Evolutionary conservation across 2,113 vertebrate species (phyloP).

Genomic region (Hemichromis elongatus): DNA sequence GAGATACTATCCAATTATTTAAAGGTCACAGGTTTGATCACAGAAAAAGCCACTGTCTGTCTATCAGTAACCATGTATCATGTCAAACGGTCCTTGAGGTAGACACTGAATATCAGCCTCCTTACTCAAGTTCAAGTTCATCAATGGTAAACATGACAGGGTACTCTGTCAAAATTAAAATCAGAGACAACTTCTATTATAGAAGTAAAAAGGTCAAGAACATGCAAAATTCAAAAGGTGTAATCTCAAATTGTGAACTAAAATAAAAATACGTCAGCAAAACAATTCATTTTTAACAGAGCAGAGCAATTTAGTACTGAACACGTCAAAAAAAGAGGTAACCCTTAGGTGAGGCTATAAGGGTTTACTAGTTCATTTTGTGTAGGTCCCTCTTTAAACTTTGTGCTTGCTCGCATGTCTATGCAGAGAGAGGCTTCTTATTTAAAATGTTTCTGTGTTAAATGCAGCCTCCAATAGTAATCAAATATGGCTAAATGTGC

Average conservation of each 20-base stretch:
- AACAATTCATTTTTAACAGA: neutral
- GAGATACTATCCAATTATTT: constrained; percentile 46
- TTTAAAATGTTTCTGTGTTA: neutral
- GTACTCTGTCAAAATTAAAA: neutral
- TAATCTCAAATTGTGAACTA: neutral
- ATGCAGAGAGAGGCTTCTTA: neutral
- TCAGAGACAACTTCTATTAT: neutral
- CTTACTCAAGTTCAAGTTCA: constrained; percentile 1
- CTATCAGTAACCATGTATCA: constrained; percentile 32
- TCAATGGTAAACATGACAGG: neutral
- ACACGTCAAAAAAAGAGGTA: neutral
- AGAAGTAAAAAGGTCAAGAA: neutral
- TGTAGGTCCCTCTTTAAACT: neutral
- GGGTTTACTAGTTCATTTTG: neutral
- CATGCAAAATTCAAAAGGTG: neutral
- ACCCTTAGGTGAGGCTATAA: neutral
- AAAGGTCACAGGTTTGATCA: constrained; percentile 54
- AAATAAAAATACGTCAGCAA: neutral
- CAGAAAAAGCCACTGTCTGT: constrained; percentile 25
- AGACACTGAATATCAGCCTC: neutral
- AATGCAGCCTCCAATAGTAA: neutral
- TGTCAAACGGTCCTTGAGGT: constrained; percentile 39
- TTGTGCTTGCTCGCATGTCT: neutral
- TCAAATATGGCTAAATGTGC: constrained; percentile 16
- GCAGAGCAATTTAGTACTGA: neutral